Base-by-base conservation (phyloP, 1,140 invertebrate species). In the Papilio polyxenes region DNA sequence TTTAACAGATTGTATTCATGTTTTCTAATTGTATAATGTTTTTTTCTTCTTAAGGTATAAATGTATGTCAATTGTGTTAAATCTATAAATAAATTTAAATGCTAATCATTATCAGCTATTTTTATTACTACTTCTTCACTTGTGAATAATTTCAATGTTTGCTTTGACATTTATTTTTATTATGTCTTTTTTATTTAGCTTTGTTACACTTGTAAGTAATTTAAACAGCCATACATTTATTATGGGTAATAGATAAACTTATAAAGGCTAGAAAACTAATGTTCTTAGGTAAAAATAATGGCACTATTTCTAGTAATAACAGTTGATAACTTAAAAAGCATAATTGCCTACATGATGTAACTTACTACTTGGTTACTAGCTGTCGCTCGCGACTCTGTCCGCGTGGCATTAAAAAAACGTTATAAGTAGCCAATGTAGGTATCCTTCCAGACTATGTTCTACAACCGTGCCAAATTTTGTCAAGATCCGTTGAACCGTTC, bases 81-180 rank as follows among this genome's bases (percentile, higher is more conserved):
- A 77, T 77, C 48, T 77, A 77, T 77, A 77, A 77, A 49, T 31
- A 77, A 77, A 77, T 53, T 51, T 77, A 77, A 77, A 77, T 77
- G 11, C 20, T 77, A 51, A 77, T 56, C 75, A 51, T 77, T 51
- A 77, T 77, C 20, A 77, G 23, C 49, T 48, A 77, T 77, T 51
- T 77, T 77, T 77, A 77, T 77, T 77, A 15, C 49, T 49, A 77
- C 20, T 77, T 75, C 44, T 75, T 48, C 17, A 75, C 13, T 72
- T 72, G 65, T 40, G 65, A 72, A 72, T 72, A 40, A 72, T 72
- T 72, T 23, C 31, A 65, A 31, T 72, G 65, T 72, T 37, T 72
- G 31, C 8, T 40, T 72, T 40, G 65, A 72, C 65, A 40, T 72
- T 72, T 37, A 23, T 72, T 72, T 37, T 72, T 72, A 72, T 37